Percentiles rank a stretch among this genome's conserved stretches.
phyloP scores from a whole-genome alignment of 2,797 vertebrate genomes.

The Fringilla coelebs region DNA sequence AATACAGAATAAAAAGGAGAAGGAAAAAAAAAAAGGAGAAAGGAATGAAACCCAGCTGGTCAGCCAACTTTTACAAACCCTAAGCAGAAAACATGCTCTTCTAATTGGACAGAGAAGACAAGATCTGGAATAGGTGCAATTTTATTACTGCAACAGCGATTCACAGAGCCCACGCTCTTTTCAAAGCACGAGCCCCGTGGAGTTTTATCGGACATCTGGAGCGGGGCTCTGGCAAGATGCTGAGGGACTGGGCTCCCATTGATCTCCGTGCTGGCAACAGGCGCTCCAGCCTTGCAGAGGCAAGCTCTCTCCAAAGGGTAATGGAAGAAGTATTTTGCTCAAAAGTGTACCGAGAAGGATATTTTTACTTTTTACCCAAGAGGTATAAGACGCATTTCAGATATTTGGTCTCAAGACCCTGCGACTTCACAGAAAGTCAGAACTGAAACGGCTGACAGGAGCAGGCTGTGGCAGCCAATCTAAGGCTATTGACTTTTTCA shows the following conservation, averaged over 20 bases:
- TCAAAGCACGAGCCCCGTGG: constrained; percentile 42
- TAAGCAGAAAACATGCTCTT: constrained; percentile 54
- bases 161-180: constrained; percentile 38
- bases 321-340: constrained; percentile 7
- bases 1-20: not conserved
- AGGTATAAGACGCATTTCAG: not conserved
- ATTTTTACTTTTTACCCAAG: constrained; percentile 9
- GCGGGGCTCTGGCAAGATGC: constrained; percentile 40
- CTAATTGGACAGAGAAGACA: constrained; percentile 61
- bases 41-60: constrained; percentile 60
- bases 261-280: constrained; percentile 43
- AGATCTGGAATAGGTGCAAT: constrained; percentile 62
- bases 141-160: constrained; percentile 45
- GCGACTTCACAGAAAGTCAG: not conserved
- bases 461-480: constrained; percentile 23
- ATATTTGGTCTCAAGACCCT: constrained; percentile 4
- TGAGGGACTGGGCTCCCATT: constrained; percentile 44
- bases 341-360: not conserved
- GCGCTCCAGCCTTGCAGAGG: not conserved
- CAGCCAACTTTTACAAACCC: constrained; percentile 50
- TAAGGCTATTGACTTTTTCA: constrained; percentile 55
- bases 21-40: not conserved
- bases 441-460: not conserved
- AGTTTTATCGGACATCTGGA: constrained; percentile 60
- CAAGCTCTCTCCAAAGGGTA: not conserved